Evolutionary conservation across 2,888 invertebrate genomes (phyloP).

Genomic region (Cantharis rustica): DNA sequence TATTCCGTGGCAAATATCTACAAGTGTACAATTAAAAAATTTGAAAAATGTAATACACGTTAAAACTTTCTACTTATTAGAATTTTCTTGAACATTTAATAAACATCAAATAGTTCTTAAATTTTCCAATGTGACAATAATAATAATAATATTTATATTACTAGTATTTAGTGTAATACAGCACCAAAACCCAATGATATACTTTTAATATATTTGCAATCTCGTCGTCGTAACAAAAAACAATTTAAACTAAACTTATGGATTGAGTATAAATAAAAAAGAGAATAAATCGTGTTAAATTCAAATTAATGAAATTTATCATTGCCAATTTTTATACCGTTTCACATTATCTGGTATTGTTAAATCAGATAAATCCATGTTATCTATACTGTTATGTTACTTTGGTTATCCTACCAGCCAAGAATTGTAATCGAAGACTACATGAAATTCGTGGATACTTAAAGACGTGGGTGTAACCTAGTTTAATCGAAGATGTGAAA

Average conservation of each 20-base stretch:
- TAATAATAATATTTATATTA: too few species aligned
- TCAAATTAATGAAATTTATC: neutral
- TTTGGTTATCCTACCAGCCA: slow-evolving; percentile 6
- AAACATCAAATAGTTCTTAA: too few species aligned
- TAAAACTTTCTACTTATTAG: too few species aligned
- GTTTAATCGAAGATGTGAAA: slow-evolving; percentile 36
- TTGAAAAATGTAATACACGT: too few species aligned
- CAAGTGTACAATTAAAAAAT: too few species aligned
- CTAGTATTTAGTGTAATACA: neutral
- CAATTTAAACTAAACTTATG: neutral
- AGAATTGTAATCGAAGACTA: slow-evolving; percentile 26
- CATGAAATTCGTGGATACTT: slow-evolving; percentile 36
- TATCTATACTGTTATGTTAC: neutral
- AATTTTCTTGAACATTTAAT: too few species aligned
- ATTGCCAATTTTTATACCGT: neutral
- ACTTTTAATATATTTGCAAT: too few species aligned
- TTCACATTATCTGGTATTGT: neutral
- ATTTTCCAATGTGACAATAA: too few species aligned
- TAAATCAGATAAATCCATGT: neutral
- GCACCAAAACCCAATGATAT: too few species aligned
- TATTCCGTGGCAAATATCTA: too few species aligned
- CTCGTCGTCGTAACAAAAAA: neutral
- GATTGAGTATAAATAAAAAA: neutral
- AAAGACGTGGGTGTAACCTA: slow-evolving; percentile 40
- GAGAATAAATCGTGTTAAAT: neutral